phyloP scores from a whole-genome alignment of 1,140 invertebrate species.

The Paraescarpia echinospica region DNA sequence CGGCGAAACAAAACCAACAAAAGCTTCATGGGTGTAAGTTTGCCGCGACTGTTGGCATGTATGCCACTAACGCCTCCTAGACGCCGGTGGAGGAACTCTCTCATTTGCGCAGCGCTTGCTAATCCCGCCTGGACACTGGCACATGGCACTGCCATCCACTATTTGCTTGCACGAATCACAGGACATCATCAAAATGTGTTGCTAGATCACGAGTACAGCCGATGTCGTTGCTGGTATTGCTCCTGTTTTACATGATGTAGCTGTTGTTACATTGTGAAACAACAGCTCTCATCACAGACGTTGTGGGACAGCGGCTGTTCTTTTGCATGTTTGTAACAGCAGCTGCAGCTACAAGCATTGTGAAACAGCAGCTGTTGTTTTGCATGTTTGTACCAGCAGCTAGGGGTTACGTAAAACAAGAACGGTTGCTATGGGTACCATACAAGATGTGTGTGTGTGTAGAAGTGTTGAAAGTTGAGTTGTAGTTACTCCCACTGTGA shows the following conservation, averaged over 20 bases:
- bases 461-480: too few relatives aligned
- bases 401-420: background rate
- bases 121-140: background rate
- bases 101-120: slow-evolving; percentile 10
- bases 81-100: background rate
- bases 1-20: slow-evolving; percentile 48
- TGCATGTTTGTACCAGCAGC: background rate
- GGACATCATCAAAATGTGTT: background rate
- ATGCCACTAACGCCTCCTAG: background rate
- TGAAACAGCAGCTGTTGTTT: background rate
- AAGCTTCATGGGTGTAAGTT: slow-evolving; percentile 23
- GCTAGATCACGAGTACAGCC: background rate
- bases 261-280: background rate
- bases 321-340: background rate
- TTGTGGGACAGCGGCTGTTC: background rate
- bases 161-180: slow-evolving; percentile 9
- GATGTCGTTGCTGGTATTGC: background rate
- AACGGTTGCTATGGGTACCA: background rate
- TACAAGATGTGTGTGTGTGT: background rate
- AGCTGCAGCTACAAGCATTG: background rate
- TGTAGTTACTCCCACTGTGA: too few relatives aligned
- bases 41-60: slow-evolving; percentile 7
- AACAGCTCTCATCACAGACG: background rate
- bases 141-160: background rate
- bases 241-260: background rate